Conservation (phyloP, 2,797 vertebrate genomes). For the Pyrrhura leucotis region DNA sequence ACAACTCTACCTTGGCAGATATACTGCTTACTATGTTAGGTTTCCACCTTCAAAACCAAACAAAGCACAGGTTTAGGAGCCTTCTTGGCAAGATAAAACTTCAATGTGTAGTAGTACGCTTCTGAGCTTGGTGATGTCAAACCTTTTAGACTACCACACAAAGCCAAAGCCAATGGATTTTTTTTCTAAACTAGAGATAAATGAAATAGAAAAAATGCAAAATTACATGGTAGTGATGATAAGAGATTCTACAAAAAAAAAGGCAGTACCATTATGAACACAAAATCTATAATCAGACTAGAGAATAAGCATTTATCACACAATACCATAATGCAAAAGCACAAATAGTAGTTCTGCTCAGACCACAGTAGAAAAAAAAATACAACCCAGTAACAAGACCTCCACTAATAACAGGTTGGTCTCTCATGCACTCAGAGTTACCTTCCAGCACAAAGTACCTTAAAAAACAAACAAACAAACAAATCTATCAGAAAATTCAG, state of each 20-base stretch:
- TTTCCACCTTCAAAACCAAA: not conserved
- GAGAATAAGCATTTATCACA: not conserved
- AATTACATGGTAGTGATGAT: not conserved
- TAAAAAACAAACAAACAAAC: not conserved
- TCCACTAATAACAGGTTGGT: not conserved
- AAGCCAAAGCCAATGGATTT: not conserved
- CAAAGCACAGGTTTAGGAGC: not conserved
- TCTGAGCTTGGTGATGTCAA: not conserved
- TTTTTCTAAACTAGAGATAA: not conserved
- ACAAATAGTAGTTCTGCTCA: not conserved
- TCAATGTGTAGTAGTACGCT: not conserved
- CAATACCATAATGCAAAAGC: not conserved
- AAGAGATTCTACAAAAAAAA: not conserved
- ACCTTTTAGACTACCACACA: not conserved
- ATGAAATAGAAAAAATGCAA: not conserved
- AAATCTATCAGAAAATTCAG: not conserved
- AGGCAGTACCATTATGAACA: not conserved
- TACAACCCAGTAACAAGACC: not conserved
- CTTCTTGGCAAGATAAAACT: not conserved
- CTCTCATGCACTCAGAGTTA: not conserved
- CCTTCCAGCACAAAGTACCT: not conserved
- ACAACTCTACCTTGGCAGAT: not conserved
- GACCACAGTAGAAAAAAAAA: not conserved
- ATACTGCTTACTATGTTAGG: not conserved
- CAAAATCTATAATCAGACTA: not conserved